Conservation (phyloP, 2,797 vertebrate genomes). For the Enteromius treurensis region DNA sequence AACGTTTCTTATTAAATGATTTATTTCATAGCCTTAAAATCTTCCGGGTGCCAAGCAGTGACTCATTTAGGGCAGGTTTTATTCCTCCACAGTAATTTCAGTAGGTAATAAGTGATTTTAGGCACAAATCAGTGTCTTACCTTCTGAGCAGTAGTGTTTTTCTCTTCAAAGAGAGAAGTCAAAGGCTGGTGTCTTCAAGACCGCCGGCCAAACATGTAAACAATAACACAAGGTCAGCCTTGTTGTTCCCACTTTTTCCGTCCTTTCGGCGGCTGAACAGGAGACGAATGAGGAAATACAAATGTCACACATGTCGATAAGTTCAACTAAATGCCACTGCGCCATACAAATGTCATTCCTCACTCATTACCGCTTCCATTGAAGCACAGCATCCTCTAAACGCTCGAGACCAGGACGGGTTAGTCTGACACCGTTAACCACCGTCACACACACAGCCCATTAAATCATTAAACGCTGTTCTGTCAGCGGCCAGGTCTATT, state of each 20-base stretch:
- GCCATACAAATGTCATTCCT: conserved; percentile 73
- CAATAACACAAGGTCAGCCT: conserved; percentile 55
- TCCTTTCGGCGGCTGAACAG: conserved; percentile 5
- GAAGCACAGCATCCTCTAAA: conserved; percentile 3
- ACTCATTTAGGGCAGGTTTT: neutral
- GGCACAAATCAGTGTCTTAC: too few species aligned
- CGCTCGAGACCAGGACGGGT: conserved; percentile 26
- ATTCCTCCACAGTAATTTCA: neutral
- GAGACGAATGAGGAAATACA: conserved; percentile 38
- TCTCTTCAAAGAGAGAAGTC: neutral
- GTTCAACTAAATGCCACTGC: conserved; percentile 76
- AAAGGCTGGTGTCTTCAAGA: neutral
- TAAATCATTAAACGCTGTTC: neutral
- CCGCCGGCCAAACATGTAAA: neutral
- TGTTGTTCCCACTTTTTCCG: conserved; percentile 18
- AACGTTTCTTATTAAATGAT: neutral
- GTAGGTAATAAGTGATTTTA: neutral
- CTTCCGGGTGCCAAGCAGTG: neutral
- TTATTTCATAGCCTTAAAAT: neutral
- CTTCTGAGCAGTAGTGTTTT: neutral
- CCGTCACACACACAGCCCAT: neutral
- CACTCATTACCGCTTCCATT: conserved; percentile 62
- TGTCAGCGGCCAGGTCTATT: neutral
- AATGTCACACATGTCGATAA: conserved; percentile 74
- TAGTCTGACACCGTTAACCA: neutral